These are phyloP conservation scores for Peromyscus maniculatus DNA, from an alignment of 2,113 vertebrate genomes.

Conservation along the genomic window DNA sequence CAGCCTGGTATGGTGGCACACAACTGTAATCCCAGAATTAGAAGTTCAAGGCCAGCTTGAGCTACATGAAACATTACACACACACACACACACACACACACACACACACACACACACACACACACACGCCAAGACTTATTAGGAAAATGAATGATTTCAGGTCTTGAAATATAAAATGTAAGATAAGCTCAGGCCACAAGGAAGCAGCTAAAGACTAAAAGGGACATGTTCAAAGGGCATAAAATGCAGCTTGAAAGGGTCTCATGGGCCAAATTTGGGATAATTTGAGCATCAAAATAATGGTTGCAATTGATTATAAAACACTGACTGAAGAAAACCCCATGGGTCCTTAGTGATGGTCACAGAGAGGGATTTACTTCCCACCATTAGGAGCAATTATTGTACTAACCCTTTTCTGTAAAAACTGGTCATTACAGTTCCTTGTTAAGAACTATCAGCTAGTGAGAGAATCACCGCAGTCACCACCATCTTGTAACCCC, in stretches of 20 bases:
- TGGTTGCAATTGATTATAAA: constrained; percentile 32
- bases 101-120: background rate
- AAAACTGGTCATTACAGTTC: background rate
- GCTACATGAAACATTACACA: background rate
- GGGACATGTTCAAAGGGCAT: background rate
- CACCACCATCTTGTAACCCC: background rate
- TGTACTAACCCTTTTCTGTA: background rate
- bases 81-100: no score
- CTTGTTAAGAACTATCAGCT: constrained; percentile 18
- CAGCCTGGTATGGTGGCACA: background rate
- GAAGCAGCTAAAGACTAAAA: background rate
- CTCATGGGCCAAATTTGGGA: background rate
- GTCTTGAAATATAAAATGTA: background rate
- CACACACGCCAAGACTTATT: background rate
- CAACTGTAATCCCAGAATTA: background rate
- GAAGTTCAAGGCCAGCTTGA: background rate
- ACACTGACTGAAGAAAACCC: constrained; percentile 2
- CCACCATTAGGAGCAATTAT: background rate
- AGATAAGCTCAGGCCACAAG: background rate
- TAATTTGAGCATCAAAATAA: constrained; percentile 46
- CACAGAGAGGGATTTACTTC: background rate
- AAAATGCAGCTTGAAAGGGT: background rate
- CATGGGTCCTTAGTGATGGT: background rate
- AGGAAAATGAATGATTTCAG: background rate
- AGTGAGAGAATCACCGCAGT: background rate